A percentile compares a stretch with the other conserved stretches of the same genome.
phyloP scores from a whole-genome alignment of 2,113 vertebrate species.

The Phaetusa simplex region DNA sequence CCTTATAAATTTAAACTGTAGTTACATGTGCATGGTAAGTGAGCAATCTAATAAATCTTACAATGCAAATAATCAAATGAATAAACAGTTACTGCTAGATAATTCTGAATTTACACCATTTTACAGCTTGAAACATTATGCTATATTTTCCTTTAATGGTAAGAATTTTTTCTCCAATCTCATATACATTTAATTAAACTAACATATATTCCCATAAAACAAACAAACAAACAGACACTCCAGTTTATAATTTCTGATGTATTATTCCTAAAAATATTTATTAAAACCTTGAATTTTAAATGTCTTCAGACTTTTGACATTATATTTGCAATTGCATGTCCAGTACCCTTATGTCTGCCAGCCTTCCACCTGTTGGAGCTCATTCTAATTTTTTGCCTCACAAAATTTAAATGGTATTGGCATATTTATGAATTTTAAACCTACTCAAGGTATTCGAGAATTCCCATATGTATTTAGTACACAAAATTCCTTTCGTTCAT shows the following conservation, averaged over 20 bases:
- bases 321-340: fast-evolving
- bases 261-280: neutral
- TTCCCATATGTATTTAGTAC: neutral
- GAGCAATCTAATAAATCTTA: constrained; percentile 9
- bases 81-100: neutral
- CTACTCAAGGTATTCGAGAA: neutral
- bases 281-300: neutral
- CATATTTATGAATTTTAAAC: neutral
- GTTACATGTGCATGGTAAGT: neutral
- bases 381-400: neutral
- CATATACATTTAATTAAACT: neutral
- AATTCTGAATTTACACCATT: neutral
- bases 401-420: neutral
- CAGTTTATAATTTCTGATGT: neutral
- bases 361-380: neutral
- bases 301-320: neutral
- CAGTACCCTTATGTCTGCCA: neutral
- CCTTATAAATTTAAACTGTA: neutral
- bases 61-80: neutral
- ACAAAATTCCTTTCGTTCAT: neutral
- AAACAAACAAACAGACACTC: neutral
- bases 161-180: neutral
- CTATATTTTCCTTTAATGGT: neutral
- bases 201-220: neutral
- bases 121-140: neutral